phyloP scores from a whole-genome alignment of 30 jellyfish, hydroid and myxozoan species.

The Chrysaora quinquecirrha region DNA sequence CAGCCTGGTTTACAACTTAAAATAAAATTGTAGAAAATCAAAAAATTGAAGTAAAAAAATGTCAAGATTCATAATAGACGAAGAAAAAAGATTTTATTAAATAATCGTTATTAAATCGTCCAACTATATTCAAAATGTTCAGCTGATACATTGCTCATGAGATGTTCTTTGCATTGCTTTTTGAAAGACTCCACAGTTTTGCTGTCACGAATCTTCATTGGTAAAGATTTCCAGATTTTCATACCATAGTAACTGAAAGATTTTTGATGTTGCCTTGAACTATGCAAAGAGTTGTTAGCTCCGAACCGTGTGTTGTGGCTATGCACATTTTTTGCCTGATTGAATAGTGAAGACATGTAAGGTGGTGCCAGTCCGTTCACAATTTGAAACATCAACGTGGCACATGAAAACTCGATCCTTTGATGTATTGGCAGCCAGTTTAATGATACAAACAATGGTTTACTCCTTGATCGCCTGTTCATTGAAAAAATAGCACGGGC shows the following conservation, averaged over 20 bases:
- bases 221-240: constrained; percentile 14
- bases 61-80: neutral
- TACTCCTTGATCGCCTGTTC: constrained; percentile 33
- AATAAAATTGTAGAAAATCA: neutral
- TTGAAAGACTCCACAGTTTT: neutral
- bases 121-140: constrained; percentile 5
- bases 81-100: constrained; percentile 1
- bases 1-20: constrained; percentile 43
- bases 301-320: constrained; percentile 21
- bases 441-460: constrained; percentile 24
- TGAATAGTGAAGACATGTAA: constrained; percentile 51
- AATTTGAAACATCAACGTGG: constrained; percentile 22
- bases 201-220: constrained; percentile 6
- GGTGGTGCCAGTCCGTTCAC: constrained; percentile 57
- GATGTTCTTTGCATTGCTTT: constrained; percentile 7
- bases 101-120: constrained; percentile 4
- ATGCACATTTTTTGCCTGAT: constrained; percentile 26
- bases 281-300: constrained; percentile 26
- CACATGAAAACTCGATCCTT: constrained; percentile 48
- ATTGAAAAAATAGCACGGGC: constrained; percentile 32
- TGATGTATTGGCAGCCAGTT: constrained; percentile 51
- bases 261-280: constrained; percentile 21
- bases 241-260: constrained; percentile 27
- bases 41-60: constrained; percentile 9
- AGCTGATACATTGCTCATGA: constrained; percentile 16